Evolutionary conservation across 2,113 vertebrate genomes (phyloP), one percentile per base, ranked within the genome.

Genomic region (Prunella fulvescens): DNA sequence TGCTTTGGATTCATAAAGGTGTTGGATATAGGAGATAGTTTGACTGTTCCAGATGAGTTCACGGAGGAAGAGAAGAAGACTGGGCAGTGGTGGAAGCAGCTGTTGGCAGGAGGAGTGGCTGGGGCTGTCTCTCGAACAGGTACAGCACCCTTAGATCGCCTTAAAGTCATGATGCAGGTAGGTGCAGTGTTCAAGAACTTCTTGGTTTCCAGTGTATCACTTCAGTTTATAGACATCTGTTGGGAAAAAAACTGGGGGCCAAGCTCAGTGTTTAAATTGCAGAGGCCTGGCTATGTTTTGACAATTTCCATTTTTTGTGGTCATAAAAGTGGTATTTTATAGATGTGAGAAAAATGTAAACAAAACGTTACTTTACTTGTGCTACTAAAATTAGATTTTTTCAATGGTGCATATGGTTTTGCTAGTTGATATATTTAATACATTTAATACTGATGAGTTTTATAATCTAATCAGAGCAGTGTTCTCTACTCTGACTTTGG

Each of bases 91-190:
- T 99, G 99, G 98, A 98, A 97, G 94, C 99, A 99, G 97, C 98
- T 99, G 5, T 86, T 98, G 88, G 98, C 99, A 1, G 99, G 99
- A 26, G 99, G 98, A 5, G 84, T 98, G 54, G 99, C 99, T 2
- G 99, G 99, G 8, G 98, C 98, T 1, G 97, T 99, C n/a, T 99
- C 99, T 53, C 98, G 99, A 42, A 99, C 99, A 2, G 99, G 99
- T 29, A 99, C 99, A 1, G 99, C 99, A 23, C 99, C 99, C 3
- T 97, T 99, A 96, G 99, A 99, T 95, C 98, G 99, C 56, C 97
- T 99, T 51, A 99, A 99, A 96, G 98, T 99, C 93, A 99, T 99
- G 97, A 99, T 99, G 99, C 99, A 99, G 98, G 99, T 99, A 81
- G 54, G 78, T 93, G n/a, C 39, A 40, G 25, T 18, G 7, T 12